A percentile compares a stretch with the other conserved stretches of the same genome.
phyloP scores from a whole-genome alignment of 1,140 invertebrate genomes.

The Gryon sp. region DNA sequence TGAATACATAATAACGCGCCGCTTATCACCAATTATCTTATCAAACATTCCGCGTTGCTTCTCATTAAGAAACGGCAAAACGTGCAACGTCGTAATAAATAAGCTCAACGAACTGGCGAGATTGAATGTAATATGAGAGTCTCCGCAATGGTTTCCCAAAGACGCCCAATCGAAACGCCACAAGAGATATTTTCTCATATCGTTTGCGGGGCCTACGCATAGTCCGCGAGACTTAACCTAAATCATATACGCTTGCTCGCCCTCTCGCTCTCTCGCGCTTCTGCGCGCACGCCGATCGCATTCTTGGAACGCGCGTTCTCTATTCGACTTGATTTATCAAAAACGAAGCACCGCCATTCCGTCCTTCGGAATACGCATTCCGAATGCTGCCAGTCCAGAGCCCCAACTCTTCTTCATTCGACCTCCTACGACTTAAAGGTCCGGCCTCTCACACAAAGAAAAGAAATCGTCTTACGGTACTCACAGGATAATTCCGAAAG shows the following conservation, averaged over 20 bases:
- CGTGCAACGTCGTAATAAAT: constrained; percentile 59
- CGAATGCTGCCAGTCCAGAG: constrained; percentile 30
- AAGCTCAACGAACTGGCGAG: constrained; percentile 58
- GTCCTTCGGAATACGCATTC: constrained; percentile 51
- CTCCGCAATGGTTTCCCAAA: constrained; percentile 45
- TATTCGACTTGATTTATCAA: constrained; percentile 56
- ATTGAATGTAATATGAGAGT: constrained; percentile 56
- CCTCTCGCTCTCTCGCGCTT: background rate
- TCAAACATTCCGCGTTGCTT: constrained; percentile 46
- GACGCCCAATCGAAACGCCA: constrained; percentile 67
- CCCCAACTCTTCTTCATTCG: constrained; percentile 39
- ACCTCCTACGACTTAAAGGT: constrained; percentile 56
- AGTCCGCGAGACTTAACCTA: constrained; percentile 50
- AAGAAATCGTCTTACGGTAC: constrained; percentile 15
- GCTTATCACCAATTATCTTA: constrained; percentile 56
- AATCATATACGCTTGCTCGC: constrained; percentile 43
- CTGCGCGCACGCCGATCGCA: constrained; percentile 20
- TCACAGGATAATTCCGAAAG: background rate
- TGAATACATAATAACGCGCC: constrained; percentile 51
- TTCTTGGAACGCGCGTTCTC: constrained; percentile 43
- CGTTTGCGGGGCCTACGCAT: constrained; percentile 25
- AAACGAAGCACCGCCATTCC: constrained; percentile 55
- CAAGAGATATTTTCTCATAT: constrained; percentile 61
- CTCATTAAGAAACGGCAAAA: constrained; percentile 49
- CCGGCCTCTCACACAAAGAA: constrained; percentile 15